Conservation (phyloP, 2,113 vertebrate species). For the Rousettus leschenaultii region DNA sequence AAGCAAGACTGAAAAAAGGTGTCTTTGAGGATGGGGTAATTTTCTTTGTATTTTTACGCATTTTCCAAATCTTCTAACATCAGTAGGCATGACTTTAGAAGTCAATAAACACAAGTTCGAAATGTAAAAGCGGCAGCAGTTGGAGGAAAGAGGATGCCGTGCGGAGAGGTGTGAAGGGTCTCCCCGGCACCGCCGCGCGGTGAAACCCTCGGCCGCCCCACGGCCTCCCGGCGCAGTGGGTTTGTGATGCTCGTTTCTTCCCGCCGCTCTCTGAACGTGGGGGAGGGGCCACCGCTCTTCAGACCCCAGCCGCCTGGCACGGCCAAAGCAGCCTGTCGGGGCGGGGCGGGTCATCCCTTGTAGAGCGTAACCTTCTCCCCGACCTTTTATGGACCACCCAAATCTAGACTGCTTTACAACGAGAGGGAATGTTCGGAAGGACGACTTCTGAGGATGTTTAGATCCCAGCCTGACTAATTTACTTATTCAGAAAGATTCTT, state of each 20-base stretch:
- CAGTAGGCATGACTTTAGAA: neutral
- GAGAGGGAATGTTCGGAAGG: neutral
- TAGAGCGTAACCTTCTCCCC: too few species aligned
- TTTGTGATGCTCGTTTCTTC: neutral
- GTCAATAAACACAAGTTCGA: neutral
- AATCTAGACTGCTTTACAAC: neutral
- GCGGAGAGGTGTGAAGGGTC: neutral
- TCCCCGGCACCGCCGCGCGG: accelerated
- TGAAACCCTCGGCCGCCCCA: neutral
- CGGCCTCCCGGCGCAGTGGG: neutral
- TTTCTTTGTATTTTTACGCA: neutral
- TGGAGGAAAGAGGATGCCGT: neutral
- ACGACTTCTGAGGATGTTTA: neutral
- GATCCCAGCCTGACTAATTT: neutral
- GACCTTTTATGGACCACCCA: neutral
- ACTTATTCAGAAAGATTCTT: neutral
- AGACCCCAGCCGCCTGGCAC: neutral
- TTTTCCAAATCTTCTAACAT: neutral
- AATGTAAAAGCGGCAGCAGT: neutral
- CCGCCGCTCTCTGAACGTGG: neutral
- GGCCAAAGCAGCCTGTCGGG: neutral
- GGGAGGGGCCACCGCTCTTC: neutral
- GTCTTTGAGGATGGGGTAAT: neutral
- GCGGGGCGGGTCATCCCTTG: neutral
- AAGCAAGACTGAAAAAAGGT: neutral